Evolutionary conservation across 1,140 invertebrate genomes (phyloP).

Genomic region (Magallana angulata): DNA sequence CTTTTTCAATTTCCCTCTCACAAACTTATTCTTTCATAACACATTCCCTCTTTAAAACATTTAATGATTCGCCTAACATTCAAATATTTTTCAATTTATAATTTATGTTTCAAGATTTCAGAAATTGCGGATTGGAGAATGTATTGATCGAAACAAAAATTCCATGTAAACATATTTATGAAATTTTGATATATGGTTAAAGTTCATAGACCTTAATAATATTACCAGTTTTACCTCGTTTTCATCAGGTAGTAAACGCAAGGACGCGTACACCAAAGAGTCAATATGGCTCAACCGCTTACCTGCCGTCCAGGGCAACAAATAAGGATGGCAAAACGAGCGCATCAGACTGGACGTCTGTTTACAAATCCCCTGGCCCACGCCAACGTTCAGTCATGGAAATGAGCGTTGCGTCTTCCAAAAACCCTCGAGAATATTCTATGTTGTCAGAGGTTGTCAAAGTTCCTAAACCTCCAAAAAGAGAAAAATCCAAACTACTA

Average conservation of each 20-base stretch:
- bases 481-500: slow-evolving; percentile 51
- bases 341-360: slow-evolving; percentile 42
- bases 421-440: slow-evolving; percentile 44
- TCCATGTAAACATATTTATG: no score
- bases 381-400: slow-evolving; percentile 41
- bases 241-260: slow-evolving; percentile 21
- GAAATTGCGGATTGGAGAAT: no score
- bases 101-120: no score
- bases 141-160: no score
- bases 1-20: no score
- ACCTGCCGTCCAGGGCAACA: slow-evolving; percentile 18
- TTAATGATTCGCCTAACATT: no score
- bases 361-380: slow-evolving; percentile 41
- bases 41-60: no score
- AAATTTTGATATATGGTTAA: no score
- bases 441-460: slow-evolving; percentile 43
- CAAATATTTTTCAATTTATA: no score
- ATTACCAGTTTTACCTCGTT: not conserved
- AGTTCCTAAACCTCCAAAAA: slow-evolving; percentile 47
- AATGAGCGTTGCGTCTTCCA: slow-evolving; percentile 43
- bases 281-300: not conserved
- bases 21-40: no score
- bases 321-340: not conserved
- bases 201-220: no score
- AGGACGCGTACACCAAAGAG: slow-evolving; percentile 8